phyloP scores from a whole-genome alignment of 2,888 invertebrate genomes.

The Geophilus truncorum region DNA sequence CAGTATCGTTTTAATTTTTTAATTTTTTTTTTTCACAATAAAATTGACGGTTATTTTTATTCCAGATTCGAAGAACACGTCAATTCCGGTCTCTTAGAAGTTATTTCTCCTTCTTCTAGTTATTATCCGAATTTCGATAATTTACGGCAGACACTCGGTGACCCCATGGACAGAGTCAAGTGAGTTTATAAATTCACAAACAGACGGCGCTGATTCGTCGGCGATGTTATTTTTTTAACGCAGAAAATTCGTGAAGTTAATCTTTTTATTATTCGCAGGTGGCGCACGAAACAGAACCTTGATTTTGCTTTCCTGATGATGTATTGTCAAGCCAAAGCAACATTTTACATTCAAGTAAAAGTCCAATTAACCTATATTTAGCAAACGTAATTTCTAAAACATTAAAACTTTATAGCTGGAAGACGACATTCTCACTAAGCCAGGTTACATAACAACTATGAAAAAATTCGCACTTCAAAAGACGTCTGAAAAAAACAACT shows the following conservation, averaged over 20 bases:
- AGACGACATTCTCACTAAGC: constrained; percentile 85
- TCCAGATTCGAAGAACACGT: constrained; percentile 68
- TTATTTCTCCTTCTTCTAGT: constrained; percentile 73
- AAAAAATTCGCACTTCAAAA: constrained; percentile 74
- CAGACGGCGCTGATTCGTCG: no score
- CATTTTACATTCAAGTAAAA: constrained; percentile 68
- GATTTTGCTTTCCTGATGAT: constrained; percentile 93
- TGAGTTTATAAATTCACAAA: no score
- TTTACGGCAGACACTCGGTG: constrained; percentile 73
- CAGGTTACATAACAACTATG: constrained; percentile 74
- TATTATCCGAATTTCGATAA: constrained; percentile 83
- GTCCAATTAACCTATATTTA: no score
- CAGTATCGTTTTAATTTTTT: constrained; percentile 43
- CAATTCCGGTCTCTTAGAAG: constrained; percentile 76
- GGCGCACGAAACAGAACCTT: constrained; percentile 92
- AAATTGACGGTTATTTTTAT: constrained; percentile 25
- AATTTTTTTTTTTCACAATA: background rate
- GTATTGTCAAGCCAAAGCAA: constrained; percentile 79
- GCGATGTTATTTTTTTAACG: no score
- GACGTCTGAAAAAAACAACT: constrained; percentile 66
- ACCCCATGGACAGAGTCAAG: constrained; percentile 66
- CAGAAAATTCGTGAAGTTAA: no score
- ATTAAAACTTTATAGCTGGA: constrained; percentile 65
- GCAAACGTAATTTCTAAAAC: background rate
- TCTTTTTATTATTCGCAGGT: no score